phyloP scores from a whole-genome alignment of 2,113 vertebrate genomes.

The Bufo bufo region DNA sequence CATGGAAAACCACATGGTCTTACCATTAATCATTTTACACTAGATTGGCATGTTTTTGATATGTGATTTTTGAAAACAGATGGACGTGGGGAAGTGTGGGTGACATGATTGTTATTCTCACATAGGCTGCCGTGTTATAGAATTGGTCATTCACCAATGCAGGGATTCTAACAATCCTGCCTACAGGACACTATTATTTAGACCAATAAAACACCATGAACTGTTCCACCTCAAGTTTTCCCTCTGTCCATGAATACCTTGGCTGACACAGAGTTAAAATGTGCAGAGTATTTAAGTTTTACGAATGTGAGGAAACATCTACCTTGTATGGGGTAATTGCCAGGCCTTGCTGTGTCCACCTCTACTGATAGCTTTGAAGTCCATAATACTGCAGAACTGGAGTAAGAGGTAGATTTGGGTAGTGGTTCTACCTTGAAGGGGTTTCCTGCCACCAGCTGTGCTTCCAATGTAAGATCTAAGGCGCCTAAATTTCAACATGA shows the following conservation, averaged over 20 bases:
- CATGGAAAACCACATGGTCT: rapidly evolving
- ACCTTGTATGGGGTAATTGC: neutral
- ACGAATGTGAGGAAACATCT: neutral
- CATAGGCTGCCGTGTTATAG: neutral
- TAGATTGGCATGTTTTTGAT: neutral
- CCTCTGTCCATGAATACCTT: neutral
- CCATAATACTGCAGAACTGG: neutral
- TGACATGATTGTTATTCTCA: neutral
- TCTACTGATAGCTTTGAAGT: too few species aligned
- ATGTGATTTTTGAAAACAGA: neutral
- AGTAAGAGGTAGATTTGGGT: neutral
- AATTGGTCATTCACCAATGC: neutral
- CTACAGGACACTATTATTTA: neutral
- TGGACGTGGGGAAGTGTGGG: neutral
- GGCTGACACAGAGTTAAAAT: neutral
- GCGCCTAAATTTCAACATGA: neutral
- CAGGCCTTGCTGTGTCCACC: neutral
- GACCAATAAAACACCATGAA: neutral
- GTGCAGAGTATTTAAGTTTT: neutral
- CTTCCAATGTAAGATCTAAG: neutral
- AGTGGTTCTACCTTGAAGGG: neutral
- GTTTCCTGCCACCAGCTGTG: neutral
- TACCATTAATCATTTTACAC: neutral
- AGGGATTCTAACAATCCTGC: neutral
- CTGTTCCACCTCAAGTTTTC: neutral